Evolutionary conservation across 2,888 invertebrate genomes (phyloP).

Genomic region (Ceramica pisi): DNA sequence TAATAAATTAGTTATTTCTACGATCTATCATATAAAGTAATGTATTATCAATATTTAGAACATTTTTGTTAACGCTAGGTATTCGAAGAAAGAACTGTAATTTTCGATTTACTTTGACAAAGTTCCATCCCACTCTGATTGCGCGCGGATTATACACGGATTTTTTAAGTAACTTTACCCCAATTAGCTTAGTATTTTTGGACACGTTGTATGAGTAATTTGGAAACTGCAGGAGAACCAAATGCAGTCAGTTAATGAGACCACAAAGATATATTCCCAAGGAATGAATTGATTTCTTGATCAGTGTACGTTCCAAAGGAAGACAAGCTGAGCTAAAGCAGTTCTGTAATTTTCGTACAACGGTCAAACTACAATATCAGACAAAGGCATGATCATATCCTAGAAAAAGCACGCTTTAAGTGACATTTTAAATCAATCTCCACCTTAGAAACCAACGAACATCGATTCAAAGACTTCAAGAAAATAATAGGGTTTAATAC

Average conservation of each 20-base stretch:
- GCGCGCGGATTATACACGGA: too few species aligned
- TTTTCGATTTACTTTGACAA: too few species aligned
- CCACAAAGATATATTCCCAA: background rate
- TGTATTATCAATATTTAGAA: too few species aligned
- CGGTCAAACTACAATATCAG: background rate
- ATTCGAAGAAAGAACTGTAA: too few species aligned
- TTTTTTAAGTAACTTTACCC: too few species aligned
- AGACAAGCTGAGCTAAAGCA: background rate
- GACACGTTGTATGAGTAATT: background rate
- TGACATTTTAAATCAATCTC: background rate
- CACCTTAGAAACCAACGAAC: background rate
- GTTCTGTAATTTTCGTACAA: background rate
- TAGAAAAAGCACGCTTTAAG: background rate
- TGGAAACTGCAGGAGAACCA: background rate
- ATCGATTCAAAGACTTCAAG: background rate
- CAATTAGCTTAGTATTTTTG: too few species aligned
- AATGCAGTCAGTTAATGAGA: background rate
- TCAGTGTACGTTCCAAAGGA: background rate
- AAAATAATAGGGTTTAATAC: constrained; percentile 84
- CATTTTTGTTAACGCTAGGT: too few species aligned
- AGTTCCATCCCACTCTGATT: too few species aligned
- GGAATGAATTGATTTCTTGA: background rate
- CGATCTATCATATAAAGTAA: too few species aligned
- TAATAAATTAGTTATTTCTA: too few species aligned
- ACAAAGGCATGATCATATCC: background rate